These are phyloP conservation scores for Sisyra terminalis DNA, from an alignment of 2,888 invertebrate species.

Conservation along the genomic window DNA sequence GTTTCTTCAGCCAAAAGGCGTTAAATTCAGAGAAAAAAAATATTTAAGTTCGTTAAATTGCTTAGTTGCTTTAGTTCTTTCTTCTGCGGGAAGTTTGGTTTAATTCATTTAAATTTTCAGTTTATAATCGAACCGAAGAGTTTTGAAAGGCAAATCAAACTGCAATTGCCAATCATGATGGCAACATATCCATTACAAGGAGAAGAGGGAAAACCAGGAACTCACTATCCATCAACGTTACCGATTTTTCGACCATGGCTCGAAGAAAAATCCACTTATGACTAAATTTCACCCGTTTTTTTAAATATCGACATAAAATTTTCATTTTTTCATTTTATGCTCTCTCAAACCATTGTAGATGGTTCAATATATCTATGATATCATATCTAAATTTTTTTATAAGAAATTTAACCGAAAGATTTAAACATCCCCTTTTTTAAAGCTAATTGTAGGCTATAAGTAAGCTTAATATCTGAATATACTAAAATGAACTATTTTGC, in stretches of 20 bases:
- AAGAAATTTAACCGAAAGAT: too few relatives aligned
- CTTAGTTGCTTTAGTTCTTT: not conserved
- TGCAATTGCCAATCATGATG: conserved; percentile 80
- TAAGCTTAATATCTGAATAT: too few relatives aligned
- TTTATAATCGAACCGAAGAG: conserved; percentile 85
- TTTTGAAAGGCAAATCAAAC: conserved; percentile 77
- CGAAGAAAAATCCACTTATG: conserved; percentile 42
- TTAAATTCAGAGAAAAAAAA: not conserved
- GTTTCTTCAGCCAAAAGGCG: conserved; percentile 22
- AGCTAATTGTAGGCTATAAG: too few relatives aligned
- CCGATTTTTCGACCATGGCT: conserved; percentile 85
- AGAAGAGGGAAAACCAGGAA: conserved; percentile 57
- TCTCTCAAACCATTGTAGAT: too few relatives aligned
- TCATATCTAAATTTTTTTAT: too few relatives aligned
- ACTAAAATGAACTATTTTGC: too few relatives aligned
- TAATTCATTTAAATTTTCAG: conserved; percentile 26
- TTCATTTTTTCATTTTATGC: too few relatives aligned
- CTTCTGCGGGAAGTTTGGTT: not conserved
- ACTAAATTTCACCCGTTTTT: conserved; percentile 3
- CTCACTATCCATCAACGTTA: conserved; percentile 84
- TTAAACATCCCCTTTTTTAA: too few relatives aligned
- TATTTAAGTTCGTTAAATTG: not conserved
- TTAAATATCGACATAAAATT: too few relatives aligned
- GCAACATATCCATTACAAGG: conserved; percentile 77
- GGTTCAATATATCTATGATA: too few relatives aligned